These are phyloP conservation scores for Himalopsyche phryganea DNA, from an alignment of 1,140 invertebrate genomes.

Conservation along the genomic window DNA sequence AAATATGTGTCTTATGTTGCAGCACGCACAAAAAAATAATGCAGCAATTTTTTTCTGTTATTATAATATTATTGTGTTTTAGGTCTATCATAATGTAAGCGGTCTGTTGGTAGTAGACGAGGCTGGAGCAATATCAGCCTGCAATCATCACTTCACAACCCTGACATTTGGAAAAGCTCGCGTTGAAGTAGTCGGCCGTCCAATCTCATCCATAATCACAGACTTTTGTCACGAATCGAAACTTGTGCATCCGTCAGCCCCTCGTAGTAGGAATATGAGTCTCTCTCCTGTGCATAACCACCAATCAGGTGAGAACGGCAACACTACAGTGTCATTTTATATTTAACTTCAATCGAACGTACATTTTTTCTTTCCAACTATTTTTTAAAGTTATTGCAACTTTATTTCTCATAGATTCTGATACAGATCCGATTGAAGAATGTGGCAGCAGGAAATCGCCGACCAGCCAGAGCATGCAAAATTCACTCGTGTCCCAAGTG, in stretches of 20 bases:
- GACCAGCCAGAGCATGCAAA: conserved; percentile 47
- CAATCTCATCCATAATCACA: conserved; percentile 52
- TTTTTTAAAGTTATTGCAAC: conserved; percentile 8
- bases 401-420: conserved; percentile 42
- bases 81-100: conserved; percentile 65
- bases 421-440: conserved; percentile 49
- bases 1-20: no score
- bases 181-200: conserved; percentile 58
- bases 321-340: neutral
- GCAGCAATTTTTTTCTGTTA: no score
- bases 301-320: conserved; percentile 38
- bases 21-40: no score
- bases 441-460: conserved; percentile 50
- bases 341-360: neutral
- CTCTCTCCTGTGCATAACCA: conserved; percentile 53
- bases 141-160: conserved; percentile 65
- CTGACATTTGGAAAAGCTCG: conserved; percentile 63
- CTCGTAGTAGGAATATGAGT: conserved; percentile 48
- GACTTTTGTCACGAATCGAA: conserved; percentile 53
- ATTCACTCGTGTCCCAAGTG: conserved; percentile 44
- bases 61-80: no score
- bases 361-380: neutral
- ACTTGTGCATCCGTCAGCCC: conserved; percentile 39
- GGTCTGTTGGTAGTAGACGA: conserved; percentile 64
- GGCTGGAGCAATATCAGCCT: conserved; percentile 59